Conservation (phyloP, 2,797 vertebrate species). For the Malurus splendens region DNA sequence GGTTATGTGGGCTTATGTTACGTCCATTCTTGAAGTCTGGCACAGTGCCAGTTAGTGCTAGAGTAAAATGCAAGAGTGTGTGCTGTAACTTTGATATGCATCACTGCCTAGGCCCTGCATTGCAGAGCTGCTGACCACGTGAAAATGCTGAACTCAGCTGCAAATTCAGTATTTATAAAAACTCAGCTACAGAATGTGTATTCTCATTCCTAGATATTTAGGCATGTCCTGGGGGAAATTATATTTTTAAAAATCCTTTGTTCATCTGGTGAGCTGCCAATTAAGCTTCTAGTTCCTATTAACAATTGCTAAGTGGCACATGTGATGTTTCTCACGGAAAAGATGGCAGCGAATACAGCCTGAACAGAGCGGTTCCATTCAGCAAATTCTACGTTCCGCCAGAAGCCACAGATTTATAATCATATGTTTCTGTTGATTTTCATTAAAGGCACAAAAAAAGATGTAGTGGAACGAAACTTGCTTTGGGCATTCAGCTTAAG, state of each 20-base stretch:
- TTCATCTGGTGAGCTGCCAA: slow-evolving; percentile 9
- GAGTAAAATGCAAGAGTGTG: not conserved
- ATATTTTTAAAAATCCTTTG: not conserved
- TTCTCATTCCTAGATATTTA: not conserved
- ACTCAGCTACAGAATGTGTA: not conserved
- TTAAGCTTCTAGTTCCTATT: slow-evolving; percentile 3
- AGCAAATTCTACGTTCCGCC: not conserved
- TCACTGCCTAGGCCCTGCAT: not conserved
- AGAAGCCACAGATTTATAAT: not conserved
- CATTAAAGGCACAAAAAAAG: not conserved
- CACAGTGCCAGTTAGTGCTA: not conserved
- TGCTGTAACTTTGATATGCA: not conserved
- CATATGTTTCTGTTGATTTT: not conserved
- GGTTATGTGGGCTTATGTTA: not conserved
- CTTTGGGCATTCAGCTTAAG: not conserved
- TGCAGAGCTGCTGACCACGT: not conserved
- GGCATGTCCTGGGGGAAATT: not conserved
- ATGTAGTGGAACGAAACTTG: not conserved
- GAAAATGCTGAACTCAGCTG: not conserved
- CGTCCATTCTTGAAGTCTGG: not conserved
- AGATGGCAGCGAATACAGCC: not conserved
- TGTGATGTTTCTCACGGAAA: not conserved
- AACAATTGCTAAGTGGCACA: not conserved
- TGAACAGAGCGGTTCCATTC: not conserved
- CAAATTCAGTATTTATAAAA: not conserved